Percentiles rank a stretch among this genome's conserved stretches.
Conservation (phyloP, 2,888 invertebrate genomes). For the Drosophila nr. medialis region DNA sequence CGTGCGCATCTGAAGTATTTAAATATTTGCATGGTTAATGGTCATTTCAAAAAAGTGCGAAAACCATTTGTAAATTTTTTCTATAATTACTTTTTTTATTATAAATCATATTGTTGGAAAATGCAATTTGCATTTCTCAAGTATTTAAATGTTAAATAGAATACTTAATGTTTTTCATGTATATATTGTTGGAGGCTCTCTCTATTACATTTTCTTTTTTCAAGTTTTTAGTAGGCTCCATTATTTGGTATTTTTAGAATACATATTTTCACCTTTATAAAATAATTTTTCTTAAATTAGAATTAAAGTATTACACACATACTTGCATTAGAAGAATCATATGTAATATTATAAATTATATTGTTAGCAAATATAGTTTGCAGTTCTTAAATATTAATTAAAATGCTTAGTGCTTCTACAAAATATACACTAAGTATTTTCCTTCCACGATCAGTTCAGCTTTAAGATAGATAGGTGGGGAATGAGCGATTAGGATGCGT, state of each 20-base stretch:
- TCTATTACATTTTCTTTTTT: background rate
- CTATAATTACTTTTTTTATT: too few relatives aligned
- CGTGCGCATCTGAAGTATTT: background rate
- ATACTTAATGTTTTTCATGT: background rate
- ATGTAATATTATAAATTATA: too few relatives aligned
- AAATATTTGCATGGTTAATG: background rate
- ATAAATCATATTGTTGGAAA: background rate
- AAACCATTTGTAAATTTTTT: background rate
- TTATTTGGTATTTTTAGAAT: too few relatives aligned
- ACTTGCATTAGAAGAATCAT: too few relatives aligned
- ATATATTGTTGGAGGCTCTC: background rate
- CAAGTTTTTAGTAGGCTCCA: background rate
- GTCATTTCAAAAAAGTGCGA: background rate
- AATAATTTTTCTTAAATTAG: too few relatives aligned
- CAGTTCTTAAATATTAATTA: background rate
- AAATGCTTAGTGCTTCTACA: background rate
- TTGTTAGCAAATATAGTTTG: too few relatives aligned
- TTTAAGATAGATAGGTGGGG: conserved; percentile 17
- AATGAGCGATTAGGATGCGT: conserved; percentile 42
- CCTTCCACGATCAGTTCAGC: conserved; percentile 29
- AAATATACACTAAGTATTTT: background rate
- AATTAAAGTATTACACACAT: too few relatives aligned
- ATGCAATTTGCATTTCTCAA: background rate
- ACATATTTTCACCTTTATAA: too few relatives aligned
- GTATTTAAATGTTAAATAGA: background rate